These are phyloP conservation scores for Coecobrya sp. DNA, from an alignment of 2,888 invertebrate genomes.

Conservation along the genomic window DNA sequence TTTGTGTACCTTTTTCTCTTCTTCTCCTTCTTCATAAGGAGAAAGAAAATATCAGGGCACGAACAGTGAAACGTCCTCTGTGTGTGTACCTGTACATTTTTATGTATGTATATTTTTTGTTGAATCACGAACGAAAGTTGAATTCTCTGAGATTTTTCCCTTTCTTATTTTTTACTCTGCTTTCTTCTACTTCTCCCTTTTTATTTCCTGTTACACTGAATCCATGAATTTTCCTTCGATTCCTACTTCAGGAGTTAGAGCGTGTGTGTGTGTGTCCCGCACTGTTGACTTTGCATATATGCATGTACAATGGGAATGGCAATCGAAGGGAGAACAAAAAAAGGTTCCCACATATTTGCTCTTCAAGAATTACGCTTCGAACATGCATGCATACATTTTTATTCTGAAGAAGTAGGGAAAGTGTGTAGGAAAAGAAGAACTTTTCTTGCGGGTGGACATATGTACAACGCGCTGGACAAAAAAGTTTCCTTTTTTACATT, in stretches of 20 bases:
- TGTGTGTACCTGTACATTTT: conserved; percentile 51
- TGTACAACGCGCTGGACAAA: conserved; percentile 54
- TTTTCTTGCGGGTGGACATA: conserved; percentile 73
- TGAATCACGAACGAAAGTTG: conserved; percentile 74
- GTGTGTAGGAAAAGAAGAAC: background rate
- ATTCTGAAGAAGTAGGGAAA: conserved; percentile 11
- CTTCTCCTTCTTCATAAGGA: conserved; percentile 15
- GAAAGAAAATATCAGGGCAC: conserved; percentile 76
- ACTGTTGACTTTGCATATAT: conserved; percentile 78
- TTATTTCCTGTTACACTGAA: conserved; percentile 68
- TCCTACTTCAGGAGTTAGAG: conserved; percentile 66
- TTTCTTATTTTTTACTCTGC: conserved; percentile 39
- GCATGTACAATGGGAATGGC: conserved; percentile 70
- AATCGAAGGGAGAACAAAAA: conserved; percentile 72
- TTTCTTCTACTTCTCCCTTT: conserved; percentile 55
- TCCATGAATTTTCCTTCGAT: conserved; percentile 76
- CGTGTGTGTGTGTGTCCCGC: conserved; percentile 67
- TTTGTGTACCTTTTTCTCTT: conserved; percentile 76
- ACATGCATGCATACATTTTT: conserved; percentile 31
- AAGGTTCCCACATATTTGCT: conserved; percentile 69
- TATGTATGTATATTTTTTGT: conserved; percentile 63
- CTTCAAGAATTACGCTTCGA: conserved; percentile 15
- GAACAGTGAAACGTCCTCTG: conserved; percentile 46
- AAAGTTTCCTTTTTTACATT: conserved; percentile 70
- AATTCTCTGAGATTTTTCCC: conserved; percentile 70